Conservation (phyloP, 2,797 vertebrate species). For the Hypotaenidia philippensis region DNA sequence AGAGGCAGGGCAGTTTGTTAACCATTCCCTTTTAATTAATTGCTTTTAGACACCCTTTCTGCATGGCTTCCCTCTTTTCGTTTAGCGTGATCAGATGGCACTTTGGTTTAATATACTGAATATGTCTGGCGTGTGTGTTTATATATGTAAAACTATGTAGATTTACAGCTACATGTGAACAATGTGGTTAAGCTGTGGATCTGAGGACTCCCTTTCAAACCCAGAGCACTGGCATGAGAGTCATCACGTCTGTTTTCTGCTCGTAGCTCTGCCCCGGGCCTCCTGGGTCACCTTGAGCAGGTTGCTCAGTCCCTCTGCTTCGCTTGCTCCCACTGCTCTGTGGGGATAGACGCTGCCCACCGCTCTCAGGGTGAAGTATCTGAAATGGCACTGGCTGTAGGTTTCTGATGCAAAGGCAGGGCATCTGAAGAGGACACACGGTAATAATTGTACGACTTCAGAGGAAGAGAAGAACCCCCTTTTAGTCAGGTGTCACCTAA, state of each 20-base stretch:
- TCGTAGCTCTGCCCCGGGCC: background rate
- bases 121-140: background rate
- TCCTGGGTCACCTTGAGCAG: background rate
- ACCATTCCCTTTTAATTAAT: background rate
- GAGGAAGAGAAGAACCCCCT: background rate
- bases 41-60: background rate
- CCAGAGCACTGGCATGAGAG: background rate
- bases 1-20: background rate
- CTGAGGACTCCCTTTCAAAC: background rate
- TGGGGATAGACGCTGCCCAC: background rate
- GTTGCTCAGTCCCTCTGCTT: background rate
- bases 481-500: background rate
- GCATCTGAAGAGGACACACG: background rate
- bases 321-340: background rate
- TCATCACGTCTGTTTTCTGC: background rate
- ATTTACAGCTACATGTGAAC: slow-evolving; percentile 2
- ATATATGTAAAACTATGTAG: slow-evolving; percentile 44
- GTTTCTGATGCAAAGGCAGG: background rate
- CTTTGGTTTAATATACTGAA: background rate
- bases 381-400: background rate
- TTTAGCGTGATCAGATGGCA: background rate
- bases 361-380: background rate
- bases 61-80: background rate
- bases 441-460: background rate
- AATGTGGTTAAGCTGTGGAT: background rate